A percentile compares a stretch with the other conserved stretches of the same genome.
Evolutionary conservation across 2,888 invertebrate species (phyloP).

Genomic region (Catocala sponsa): DNA sequence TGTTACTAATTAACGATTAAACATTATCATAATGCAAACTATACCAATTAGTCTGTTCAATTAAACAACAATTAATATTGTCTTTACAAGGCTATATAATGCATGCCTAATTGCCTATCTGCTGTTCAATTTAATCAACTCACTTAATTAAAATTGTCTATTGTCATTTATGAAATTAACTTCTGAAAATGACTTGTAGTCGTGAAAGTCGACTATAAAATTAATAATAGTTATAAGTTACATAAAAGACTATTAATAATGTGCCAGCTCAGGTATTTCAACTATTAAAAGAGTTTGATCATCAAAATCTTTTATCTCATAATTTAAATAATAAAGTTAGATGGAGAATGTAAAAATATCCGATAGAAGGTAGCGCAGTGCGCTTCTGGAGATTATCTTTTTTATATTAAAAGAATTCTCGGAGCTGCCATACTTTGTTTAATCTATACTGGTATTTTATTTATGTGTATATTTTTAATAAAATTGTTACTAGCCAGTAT

Average conservation of each 20-base stretch:
- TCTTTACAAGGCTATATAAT: no score
- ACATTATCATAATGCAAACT: no score
- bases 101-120: no score
- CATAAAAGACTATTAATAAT: neutral
- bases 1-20: no score
- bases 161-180: neutral
- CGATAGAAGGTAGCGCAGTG: neutral
- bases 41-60: no score
- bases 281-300: neutral
- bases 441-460: neutral
- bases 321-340: constrained; percentile 1
- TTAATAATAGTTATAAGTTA: neutral
- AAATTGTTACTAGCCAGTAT: no score
- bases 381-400: neutral
- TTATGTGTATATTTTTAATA: neutral
- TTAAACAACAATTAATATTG: no score
- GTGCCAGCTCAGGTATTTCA: neutral
- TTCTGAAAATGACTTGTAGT: neutral
- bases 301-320: neutral
- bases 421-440: neutral
- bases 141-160: no score
- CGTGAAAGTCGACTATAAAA: constrained; percentile 2
- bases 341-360: neutral
- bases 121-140: no score
- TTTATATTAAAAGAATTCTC: neutral